These are phyloP conservation scores for Galerucella pusilla DNA, from an alignment of 2,888 invertebrate genomes.

Conservation along the genomic window DNA sequence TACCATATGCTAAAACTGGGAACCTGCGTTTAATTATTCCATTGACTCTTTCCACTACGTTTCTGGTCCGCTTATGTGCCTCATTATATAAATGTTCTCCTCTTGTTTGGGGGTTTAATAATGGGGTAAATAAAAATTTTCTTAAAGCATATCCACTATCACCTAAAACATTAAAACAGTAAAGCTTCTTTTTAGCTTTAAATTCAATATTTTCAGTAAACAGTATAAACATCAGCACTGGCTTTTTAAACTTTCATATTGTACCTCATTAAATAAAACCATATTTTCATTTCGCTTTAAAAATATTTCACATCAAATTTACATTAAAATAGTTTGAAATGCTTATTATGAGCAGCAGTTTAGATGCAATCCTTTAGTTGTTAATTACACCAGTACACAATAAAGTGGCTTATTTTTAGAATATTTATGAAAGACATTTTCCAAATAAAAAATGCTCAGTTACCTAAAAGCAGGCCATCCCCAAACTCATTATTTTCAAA, in stretches of 20 bases:
- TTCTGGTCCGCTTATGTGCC: conserved; percentile 14
- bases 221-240: neutral
- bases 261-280: neutral
- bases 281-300: neutral
- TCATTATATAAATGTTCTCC: conserved; percentile 14
- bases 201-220: conserved; percentile 2
- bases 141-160: conserved; percentile 14
- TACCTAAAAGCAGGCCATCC: conserved; percentile 28
- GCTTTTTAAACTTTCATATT: neutral
- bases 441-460: neutral
- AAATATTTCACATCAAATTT: conserved; percentile 1
- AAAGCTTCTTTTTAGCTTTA: neutral
- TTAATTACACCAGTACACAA: neutral
- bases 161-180: conserved; percentile 8
- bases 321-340: neutral
- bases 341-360: neutral
- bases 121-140: conserved; percentile 20
- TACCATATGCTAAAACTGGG: conserved; percentile 4
- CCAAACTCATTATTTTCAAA: conserved; percentile 21
- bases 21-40: conserved; percentile 2
- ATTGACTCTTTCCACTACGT: conserved; percentile 8
- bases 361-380: neutral
- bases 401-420: neutral
- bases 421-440: too few species aligned
- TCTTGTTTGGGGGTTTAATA: conserved; percentile 11